Evolutionary conservation across 2,797 vertebrate species (phyloP).

Genomic region (Arctocebus calabarensis): DNA sequence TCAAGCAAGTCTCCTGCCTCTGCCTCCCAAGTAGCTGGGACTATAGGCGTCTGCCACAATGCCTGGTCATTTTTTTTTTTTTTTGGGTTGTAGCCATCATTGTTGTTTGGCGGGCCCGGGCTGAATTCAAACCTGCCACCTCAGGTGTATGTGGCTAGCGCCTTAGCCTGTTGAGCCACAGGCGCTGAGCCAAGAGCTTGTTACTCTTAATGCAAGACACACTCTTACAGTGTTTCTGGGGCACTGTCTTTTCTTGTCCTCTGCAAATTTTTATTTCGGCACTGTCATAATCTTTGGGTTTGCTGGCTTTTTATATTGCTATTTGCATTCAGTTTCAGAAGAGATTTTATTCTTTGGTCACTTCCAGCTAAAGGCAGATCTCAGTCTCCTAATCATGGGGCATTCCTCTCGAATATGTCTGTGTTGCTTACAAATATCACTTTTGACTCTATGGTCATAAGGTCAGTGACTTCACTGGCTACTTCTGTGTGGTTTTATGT

Average conservation of each 20-base stretch:
- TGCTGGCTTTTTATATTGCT: neutral
- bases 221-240: neutral
- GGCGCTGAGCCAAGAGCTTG: too few species aligned
- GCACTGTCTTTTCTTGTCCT: neutral
- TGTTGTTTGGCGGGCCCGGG: too few species aligned
- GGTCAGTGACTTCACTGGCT: neutral
- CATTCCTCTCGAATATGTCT: neutral
- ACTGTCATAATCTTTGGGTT: slow-evolving; percentile 9
- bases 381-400: neutral
- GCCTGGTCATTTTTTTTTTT: too few species aligned
- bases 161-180: too few species aligned
- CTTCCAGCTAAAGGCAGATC: neutral
- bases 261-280: slow-evolving; percentile 47
- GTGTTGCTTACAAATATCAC: slow-evolving; percentile 17
- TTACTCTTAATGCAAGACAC: neutral
- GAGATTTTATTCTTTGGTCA: neutral
- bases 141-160: too few species aligned
- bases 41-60: too few species aligned
- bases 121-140: too few species aligned
- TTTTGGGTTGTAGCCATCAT: too few species aligned
- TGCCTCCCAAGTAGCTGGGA: too few species aligned
- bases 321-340: slow-evolving; percentile 23
- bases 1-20: too few species aligned
- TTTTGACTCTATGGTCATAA: neutral
- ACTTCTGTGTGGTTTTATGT: slow-evolving; percentile 27